Percentiles rank a stretch among this genome's conserved stretches.
Conservation (phyloP, 2,888 invertebrate species). For the Tetramorium bicarinatum region DNA sequence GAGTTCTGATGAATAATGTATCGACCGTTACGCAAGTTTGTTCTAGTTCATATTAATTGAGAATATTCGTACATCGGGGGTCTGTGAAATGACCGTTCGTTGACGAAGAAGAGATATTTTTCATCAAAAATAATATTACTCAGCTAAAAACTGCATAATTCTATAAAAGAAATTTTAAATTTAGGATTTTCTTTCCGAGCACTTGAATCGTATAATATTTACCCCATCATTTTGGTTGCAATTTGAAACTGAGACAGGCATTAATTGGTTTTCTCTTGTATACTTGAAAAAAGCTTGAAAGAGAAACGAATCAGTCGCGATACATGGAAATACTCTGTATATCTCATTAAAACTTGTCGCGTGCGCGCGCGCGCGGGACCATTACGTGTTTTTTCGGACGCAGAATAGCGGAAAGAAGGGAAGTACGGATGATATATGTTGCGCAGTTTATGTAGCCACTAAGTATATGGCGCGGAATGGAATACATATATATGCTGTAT, state of each 20-base stretch:
- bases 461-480: constrained; percentile 84
- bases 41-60: constrained; percentile 23
- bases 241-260: neutral
- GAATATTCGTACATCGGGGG: neutral
- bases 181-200: neutral
- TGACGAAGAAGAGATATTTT: neutral
- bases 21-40: constrained; percentile 6
- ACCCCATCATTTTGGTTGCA: neutral
- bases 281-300: neutral
- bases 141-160: neutral
- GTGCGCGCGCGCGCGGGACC: neutral
- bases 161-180: neutral
- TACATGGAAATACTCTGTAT: constrained; percentile 21
- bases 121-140: constrained; percentile 1
- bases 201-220: neutral
- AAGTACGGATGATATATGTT: constrained; percentile 59
- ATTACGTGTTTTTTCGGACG: constrained; percentile 29
- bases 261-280: neutral
- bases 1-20: constrained; percentile 19
- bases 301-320: neutral
- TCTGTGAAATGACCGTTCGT: neutral
- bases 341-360: constrained; percentile 51
- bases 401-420: constrained; percentile 40
- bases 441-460: constrained; percentile 80
- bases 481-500: constrained; percentile 84